Evolutionary conservation across 2,888 invertebrate species (phyloP).

Genomic region (Formica aserva): DNA sequence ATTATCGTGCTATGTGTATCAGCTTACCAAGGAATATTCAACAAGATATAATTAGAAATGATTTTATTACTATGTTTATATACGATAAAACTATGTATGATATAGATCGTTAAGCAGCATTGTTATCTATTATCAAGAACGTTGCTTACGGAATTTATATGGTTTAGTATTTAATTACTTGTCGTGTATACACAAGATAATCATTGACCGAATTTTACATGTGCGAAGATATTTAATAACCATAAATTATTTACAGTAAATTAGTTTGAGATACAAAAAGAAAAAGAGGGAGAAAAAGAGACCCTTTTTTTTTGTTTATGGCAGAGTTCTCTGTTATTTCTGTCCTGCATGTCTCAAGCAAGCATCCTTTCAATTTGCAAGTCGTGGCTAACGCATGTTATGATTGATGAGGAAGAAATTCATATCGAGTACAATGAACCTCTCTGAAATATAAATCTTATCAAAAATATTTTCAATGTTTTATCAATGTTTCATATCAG

Average conservation of each 20-base stretch:
- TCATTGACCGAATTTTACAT: background rate
- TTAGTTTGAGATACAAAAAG: background rate
- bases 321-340: conserved; percentile 3
- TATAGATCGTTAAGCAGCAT: conserved; percentile 48
- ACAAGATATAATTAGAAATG: conserved; percentile 51
- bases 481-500: conserved; percentile 6
- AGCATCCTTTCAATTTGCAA: conserved; percentile 12
- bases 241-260: conserved; percentile 15
- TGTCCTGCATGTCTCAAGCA: background rate
- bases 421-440: conserved; percentile 18
- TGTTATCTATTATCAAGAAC: conserved; percentile 66
- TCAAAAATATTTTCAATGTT: conserved; percentile 29
- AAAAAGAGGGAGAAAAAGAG: background rate
- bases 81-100: conserved; percentile 54
- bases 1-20: background rate
- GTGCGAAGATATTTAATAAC: background rate
- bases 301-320: background rate
- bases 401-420: conserved; percentile 25
- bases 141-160: conserved; percentile 31
- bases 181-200: background rate
- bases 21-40: background rate
- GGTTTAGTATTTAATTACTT: conserved; percentile 1
- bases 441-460: conserved; percentile 21
- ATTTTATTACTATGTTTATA: conserved; percentile 63
- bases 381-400: background rate